These are phyloP conservation scores for Macrophya alboannulata DNA, from an alignment of 2,888 invertebrate genomes.

Conservation along the genomic window DNA sequence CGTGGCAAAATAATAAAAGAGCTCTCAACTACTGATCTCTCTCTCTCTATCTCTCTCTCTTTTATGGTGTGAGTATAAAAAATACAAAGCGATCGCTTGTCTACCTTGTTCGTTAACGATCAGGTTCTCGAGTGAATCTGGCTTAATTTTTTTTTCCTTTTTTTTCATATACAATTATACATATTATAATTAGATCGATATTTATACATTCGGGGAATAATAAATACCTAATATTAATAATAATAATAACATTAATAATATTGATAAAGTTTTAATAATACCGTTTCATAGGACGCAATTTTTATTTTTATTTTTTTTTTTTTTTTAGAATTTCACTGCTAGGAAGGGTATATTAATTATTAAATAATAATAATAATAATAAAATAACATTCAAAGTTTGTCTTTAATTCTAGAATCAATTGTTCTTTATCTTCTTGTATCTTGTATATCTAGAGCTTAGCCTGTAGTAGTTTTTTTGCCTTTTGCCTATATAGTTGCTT, in stretches of 20 bases:
- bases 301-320: not conserved
- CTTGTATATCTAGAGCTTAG: slow-evolving; percentile 23
- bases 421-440: slow-evolving; percentile 1
- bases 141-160: not conserved
- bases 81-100: slow-evolving; percentile 59
- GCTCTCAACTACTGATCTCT: slow-evolving; percentile 78
- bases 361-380: slow-evolving; percentile 7
- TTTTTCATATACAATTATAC: slow-evolving; percentile 30
- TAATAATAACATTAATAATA: slow-evolving; percentile 3
- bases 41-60: slow-evolving; percentile 65
- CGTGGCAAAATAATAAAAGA: slow-evolving; percentile 64
- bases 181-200: slow-evolving; percentile 25
- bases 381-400: slow-evolving; percentile 20
- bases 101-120: slow-evolving; percentile 33
- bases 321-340: slow-evolving; percentile 1
- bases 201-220: slow-evolving; percentile 40
- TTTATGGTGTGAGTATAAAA: slow-evolving; percentile 75
- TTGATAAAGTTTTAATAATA: slow-evolving; percentile 18
- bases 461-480: not conserved
- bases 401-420: slow-evolving; percentile 34
- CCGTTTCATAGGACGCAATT: not conserved
- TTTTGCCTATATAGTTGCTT: slow-evolving; percentile 24
- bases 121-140: slow-evolving; percentile 18
- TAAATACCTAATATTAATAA: slow-evolving; percentile 13
- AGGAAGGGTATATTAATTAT: not conserved